These are phyloP conservation scores for Eubasilissa splendida DNA, from an alignment of 2,888 invertebrate genomes.

Conservation along the genomic window DNA sequence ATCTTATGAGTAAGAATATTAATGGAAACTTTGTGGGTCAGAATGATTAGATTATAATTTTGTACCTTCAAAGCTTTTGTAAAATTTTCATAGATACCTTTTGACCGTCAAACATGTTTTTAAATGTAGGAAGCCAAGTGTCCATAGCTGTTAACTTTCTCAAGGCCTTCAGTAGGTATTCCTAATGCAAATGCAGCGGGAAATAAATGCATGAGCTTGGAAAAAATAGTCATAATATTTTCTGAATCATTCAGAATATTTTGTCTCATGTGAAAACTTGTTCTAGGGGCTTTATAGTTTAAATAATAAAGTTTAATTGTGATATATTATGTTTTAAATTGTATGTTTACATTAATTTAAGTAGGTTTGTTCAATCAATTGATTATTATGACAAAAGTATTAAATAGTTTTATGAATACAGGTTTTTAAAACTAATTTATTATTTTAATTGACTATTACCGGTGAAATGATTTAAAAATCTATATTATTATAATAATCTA, in stretches of 20 bases:
- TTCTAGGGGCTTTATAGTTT: neutral
- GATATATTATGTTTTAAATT: conserved; percentile 26
- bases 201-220: no score
- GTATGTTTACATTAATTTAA: neutral
- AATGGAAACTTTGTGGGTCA: conserved; percentile 9
- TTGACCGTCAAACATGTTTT: neutral
- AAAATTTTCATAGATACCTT: neutral
- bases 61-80: conserved; percentile 10
- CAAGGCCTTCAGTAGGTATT: no score
- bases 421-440: neutral
- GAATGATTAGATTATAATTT: conserved; percentile 2
- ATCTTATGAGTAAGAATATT: conserved; percentile 28
- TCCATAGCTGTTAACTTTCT: no score
- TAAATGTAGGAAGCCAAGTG: neutral
- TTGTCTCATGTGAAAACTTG: neutral
- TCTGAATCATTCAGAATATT: neutral
- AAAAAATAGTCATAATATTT: neutral
- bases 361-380: conserved; percentile 13
- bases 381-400: conserved; percentile 22
- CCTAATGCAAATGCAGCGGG: no score
- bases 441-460: neutral
- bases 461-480: conserved; percentile 2
- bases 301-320: conserved; percentile 30
- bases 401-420: neutral
- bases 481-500: no score